Conservation (phyloP, 2,888 invertebrate species). For the Alcis repandata region DNA sequence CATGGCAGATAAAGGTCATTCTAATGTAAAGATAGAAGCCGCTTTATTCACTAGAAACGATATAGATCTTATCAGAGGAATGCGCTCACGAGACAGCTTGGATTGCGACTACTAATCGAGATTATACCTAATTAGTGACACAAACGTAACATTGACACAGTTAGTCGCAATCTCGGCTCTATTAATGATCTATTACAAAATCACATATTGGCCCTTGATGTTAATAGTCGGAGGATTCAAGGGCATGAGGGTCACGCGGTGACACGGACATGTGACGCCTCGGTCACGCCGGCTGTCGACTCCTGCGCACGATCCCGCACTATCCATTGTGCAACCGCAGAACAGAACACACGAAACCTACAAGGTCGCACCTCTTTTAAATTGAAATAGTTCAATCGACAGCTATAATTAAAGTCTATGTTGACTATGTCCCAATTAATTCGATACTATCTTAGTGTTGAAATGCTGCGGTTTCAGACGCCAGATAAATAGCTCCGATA, state of each 20-base stretch:
- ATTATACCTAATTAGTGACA: constrained; percentile 43
- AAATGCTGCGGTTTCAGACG: constrained; percentile 66
- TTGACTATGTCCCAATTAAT: constrained; percentile 73
- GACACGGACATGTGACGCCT: constrained; percentile 72
- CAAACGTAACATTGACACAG: constrained; percentile 49
- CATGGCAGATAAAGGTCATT: constrained; percentile 19
- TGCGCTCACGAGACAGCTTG: constrained; percentile 34
- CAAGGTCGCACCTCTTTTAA: constrained; percentile 57
- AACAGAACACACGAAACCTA: constrained; percentile 53
- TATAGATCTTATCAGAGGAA: constrained; percentile 42
- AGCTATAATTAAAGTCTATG: constrained; percentile 72
- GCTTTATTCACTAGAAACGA: constrained; percentile 18
- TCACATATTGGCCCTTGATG: constrained; percentile 36
- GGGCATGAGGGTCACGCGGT: constrained; percentile 76
- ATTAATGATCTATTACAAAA: constrained; percentile 42
- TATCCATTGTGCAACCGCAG: constrained; percentile 65
- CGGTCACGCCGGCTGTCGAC: constrained; percentile 68
- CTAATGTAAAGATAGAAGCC: constrained; percentile 15
- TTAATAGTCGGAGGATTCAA: constrained; percentile 53
- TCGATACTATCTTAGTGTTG: constrained; percentile 67
- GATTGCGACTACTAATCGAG: constrained; percentile 37
- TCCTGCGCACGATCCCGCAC: constrained; percentile 65
- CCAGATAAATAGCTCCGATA: constrained; percentile 73
- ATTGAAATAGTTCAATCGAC: constrained; percentile 52
- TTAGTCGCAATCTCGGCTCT: constrained; percentile 31